phyloP scores from a whole-genome alignment of 1,140 invertebrate species.

The Drosophila kurseongensis region DNA sequence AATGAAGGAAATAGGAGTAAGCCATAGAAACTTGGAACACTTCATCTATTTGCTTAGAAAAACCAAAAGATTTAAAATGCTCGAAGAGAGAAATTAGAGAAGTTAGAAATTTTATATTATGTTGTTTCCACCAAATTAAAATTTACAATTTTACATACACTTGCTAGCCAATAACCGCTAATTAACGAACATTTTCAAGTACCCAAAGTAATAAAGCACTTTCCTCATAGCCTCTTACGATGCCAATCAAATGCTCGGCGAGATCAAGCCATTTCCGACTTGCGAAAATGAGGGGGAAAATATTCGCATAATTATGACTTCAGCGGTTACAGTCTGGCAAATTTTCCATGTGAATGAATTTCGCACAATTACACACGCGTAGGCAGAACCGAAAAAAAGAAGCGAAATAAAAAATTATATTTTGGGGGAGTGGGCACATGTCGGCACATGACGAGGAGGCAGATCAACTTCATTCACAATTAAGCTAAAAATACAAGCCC shows the following conservation, averaged over 20 bases:
- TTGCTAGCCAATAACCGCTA: not conserved
- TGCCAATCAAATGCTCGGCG: constrained; percentile 35
- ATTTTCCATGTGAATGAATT: constrained; percentile 78
- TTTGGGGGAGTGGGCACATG: constrained; percentile 47
- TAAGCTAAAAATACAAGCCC: constrained; percentile 73
- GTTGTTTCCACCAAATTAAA: too few species aligned
- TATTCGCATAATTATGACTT: constrained; percentile 76
- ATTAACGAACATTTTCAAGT: constrained; percentile 8
- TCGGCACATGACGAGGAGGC: constrained; percentile 59
- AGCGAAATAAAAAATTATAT: not conserved
- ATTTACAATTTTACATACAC: not conserved
- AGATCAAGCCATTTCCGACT: constrained; percentile 15
- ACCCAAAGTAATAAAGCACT: constrained; percentile 9
- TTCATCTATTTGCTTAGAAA: not conserved
- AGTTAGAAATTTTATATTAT: too few species aligned
- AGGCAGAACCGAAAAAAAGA: constrained; percentile 16
- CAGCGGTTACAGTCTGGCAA: constrained; percentile 76
- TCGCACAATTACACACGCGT: constrained; percentile 70
- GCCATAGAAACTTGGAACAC: not conserved
- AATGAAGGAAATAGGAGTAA: not conserved
- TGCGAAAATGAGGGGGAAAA: constrained; percentile 21
- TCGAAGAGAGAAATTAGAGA: not conserved
- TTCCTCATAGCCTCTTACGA: constrained; percentile 14
- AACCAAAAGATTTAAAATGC: not conserved
- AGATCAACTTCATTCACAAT: constrained; percentile 72